A percentile compares a stretch with the other conserved stretches of the same genome.
phyloP scores from a whole-genome alignment of 2,888 invertebrate species.

The Andrena bucephala region DNA sequence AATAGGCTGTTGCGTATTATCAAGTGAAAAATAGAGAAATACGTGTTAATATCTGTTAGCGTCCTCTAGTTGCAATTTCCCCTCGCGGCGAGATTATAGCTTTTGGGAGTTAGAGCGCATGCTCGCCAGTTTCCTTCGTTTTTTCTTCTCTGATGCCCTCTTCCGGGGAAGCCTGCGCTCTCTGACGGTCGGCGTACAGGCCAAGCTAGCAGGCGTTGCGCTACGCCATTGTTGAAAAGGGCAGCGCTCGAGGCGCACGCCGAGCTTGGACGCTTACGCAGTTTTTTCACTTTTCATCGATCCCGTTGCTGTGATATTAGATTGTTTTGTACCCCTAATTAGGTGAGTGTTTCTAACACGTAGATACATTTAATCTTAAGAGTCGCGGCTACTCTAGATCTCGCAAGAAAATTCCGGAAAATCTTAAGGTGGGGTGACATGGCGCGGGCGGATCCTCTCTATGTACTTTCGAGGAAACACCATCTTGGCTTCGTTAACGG shows the following conservation, averaged over 20 bases:
- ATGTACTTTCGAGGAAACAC: conserved; percentile 29
- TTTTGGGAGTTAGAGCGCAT: conserved; percentile 64
- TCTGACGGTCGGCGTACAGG: conserved; percentile 65
- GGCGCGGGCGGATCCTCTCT: conserved; percentile 69
- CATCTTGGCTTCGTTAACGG: not conserved
- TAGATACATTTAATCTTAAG: conserved; percentile 24
- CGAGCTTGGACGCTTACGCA: conserved; percentile 75
- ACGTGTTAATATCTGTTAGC: conserved; percentile 30
- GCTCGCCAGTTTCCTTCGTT: conserved; percentile 70
- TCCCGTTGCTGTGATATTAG: conserved; percentile 79
- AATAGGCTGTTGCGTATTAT: not conserved
- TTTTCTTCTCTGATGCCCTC: conserved; percentile 67
- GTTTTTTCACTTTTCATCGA: conserved; percentile 73
- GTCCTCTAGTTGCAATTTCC: conserved; percentile 56
- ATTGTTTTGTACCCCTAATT: conserved; percentile 71
- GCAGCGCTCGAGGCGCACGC: conserved; percentile 82
- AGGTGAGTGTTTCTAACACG: conserved; percentile 66
- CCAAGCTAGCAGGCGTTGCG: conserved; percentile 72
- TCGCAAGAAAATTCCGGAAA: conserved; percentile 51
- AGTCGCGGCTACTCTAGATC: not conserved
- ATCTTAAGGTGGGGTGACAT: conserved; percentile 53
- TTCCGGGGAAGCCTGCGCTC: conserved; percentile 71
- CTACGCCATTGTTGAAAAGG: conserved; percentile 82
- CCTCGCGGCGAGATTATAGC: conserved; percentile 52
- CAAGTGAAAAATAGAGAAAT: not conserved